Conservation (phyloP, 2,888 invertebrate genomes). For the Andrena marginata region DNA sequence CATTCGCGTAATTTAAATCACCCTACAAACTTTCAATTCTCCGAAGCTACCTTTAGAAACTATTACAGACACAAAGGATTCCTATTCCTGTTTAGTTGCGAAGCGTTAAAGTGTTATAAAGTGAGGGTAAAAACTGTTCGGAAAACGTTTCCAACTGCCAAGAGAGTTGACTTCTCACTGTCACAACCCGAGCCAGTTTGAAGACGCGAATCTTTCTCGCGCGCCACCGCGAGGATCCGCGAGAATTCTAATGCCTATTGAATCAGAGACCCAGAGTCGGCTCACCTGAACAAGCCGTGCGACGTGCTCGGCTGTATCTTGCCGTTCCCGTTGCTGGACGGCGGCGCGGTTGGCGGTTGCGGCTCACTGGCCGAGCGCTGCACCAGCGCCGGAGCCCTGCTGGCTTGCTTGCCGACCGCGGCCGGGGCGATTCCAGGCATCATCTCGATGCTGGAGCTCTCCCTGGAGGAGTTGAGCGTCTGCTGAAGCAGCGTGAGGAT, state of each 20-base stretch:
- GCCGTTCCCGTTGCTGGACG: slow-evolving; percentile 83
- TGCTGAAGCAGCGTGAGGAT: slow-evolving; percentile 90
- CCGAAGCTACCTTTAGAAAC: too few species aligned
- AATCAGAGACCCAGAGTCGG: not conserved
- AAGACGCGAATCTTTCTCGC: slow-evolving; percentile 8
- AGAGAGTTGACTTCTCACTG: too few species aligned
- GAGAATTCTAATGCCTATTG: slow-evolving; percentile 5
- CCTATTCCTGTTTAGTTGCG: too few species aligned
- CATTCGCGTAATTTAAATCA: too few species aligned
- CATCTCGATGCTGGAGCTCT: slow-evolving; percentile 82
- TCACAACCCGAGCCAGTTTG: not conserved
- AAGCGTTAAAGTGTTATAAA: too few species aligned
- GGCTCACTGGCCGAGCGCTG: slow-evolving; percentile 88
- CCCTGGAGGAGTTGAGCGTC: slow-evolving; percentile 83
- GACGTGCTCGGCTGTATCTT: slow-evolving; percentile 83
- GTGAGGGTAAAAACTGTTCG: too few species aligned
- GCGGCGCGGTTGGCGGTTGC: slow-evolving; percentile 87
- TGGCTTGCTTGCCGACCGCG: slow-evolving; percentile 85
- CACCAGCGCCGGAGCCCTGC: slow-evolving; percentile 85
- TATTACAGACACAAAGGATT: too few species aligned
- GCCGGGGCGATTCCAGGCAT: slow-evolving; percentile 89
- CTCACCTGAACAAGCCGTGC: slow-evolving; percentile 82
- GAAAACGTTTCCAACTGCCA: not conserved
- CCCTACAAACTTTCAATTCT: too few species aligned
- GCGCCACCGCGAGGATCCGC: slow-evolving; percentile 14